phyloP scores from a whole-genome alignment of 2,113 vertebrate genomes.

The Arenaria interpres region DNA sequence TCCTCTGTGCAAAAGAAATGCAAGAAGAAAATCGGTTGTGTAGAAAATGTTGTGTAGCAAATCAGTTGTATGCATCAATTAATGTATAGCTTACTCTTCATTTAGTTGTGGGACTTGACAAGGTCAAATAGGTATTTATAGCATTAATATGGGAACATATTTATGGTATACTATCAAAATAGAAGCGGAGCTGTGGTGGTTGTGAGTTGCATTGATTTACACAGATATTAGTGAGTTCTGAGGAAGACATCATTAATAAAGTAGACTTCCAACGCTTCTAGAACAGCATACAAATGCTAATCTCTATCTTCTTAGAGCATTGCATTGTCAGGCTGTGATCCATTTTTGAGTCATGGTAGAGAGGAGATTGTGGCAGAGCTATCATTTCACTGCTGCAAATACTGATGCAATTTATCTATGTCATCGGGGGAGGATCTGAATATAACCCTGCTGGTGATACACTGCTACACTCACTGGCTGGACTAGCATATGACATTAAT shows the following conservation, averaged over 20 bases:
- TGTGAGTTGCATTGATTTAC: background rate
- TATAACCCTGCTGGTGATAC: background rate
- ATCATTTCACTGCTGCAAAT: background rate
- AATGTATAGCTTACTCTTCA: background rate
- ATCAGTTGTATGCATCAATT: background rate
- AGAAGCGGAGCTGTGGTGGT: background rate
- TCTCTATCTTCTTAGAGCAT: background rate
- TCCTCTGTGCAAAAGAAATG: background rate
- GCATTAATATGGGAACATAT: background rate
- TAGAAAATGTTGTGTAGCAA: background rate
- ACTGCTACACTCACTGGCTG: background rate
- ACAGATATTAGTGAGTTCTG: background rate
- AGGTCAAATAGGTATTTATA: background rate
- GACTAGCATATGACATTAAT: background rate
- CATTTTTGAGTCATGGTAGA: background rate
- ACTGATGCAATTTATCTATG: background rate
- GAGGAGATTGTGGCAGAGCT: background rate
- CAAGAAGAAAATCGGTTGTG: background rate
- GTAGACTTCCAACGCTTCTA: background rate
- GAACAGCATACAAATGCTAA: background rate
- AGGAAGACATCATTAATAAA: background rate
- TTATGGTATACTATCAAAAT: background rate
- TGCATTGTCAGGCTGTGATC: background rate
- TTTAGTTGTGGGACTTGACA: background rate
- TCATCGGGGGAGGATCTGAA: background rate